phyloP scores from a whole-genome alignment of 2,113 vertebrate species.

The Engystomops pustulosus region DNA sequence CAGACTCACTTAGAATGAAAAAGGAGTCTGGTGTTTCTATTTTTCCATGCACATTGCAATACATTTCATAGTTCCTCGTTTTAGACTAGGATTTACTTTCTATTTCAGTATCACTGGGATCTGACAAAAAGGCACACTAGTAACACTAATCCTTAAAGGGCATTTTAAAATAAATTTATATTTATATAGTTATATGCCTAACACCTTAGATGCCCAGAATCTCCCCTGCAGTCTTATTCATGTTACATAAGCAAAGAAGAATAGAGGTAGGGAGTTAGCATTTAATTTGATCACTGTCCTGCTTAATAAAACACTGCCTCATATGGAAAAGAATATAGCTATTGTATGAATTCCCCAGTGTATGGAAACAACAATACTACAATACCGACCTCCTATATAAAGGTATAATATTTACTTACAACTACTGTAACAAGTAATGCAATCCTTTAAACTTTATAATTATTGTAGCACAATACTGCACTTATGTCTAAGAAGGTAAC shows the following conservation, averaged over 20 bases:
- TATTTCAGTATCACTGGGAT: neutral
- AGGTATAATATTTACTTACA: too few relatives aligned
- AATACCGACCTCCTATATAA: too few relatives aligned
- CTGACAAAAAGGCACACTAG: neutral
- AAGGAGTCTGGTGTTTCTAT: neutral
- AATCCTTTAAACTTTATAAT: too few relatives aligned
- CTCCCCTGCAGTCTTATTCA: too few relatives aligned
- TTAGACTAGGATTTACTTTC: conserved; percentile 21
- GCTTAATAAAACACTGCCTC: too few relatives aligned
- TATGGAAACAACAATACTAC: neutral
- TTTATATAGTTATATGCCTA: neutral
- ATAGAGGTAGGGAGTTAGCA: too few relatives aligned
- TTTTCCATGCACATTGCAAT: neutral
- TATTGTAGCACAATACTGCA: too few relatives aligned
- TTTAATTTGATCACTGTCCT: too few relatives aligned
- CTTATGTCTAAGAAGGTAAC: too few relatives aligned
- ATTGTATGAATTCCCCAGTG: neutral
- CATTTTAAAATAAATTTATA: neutral
- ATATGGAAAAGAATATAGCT: neutral
- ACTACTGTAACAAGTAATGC: too few relatives aligned
- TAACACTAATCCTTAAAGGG: neutral
- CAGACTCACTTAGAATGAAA: conserved; percentile 5
- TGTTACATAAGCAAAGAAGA: too few relatives aligned
- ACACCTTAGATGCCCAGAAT: too few relatives aligned
- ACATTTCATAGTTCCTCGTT: neutral